Conservation (phyloP, 2,113 vertebrate species). For the Oreochromis spilurus region DNA sequence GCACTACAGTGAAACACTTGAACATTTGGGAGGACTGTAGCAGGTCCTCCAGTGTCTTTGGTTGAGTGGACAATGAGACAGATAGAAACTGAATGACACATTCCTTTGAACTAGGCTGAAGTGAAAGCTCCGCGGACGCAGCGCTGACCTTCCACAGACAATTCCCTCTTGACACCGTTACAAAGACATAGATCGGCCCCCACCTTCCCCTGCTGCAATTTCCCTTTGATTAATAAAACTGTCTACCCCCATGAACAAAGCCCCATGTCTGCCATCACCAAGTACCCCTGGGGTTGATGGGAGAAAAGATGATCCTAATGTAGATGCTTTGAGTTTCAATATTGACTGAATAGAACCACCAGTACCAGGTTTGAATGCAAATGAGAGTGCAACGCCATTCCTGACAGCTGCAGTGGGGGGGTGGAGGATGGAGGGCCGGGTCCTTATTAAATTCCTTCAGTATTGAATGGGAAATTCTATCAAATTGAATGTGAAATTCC, state of each 20-base stretch:
- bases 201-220: slow-evolving; percentile 46
- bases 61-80: slow-evolving; percentile 59
- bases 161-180: slow-evolving; percentile 65
- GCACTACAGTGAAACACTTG: slow-evolving; percentile 6
- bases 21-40: background rate
- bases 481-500: slow-evolving; percentile 15
- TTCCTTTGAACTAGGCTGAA: slow-evolving; percentile 55
- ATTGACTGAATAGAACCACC: slow-evolving; percentile 59
- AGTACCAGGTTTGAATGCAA: slow-evolving; percentile 60
- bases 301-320: slow-evolving; percentile 67
- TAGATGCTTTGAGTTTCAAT: slow-evolving; percentile 52
- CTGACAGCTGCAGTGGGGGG: slow-evolving; percentile 19
- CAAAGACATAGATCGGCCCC: slow-evolving; percentile 60
- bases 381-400: slow-evolving; percentile 38
- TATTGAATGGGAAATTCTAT: slow-evolving; percentile 12
- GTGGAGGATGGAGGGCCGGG: background rate
- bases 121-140: slow-evolving; percentile 43
- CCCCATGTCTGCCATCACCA: slow-evolving; percentile 31
- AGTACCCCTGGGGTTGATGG: slow-evolving; percentile 53
- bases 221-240: slow-evolving; percentile 68
- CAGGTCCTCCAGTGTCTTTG: slow-evolving; percentile 16
- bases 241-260: slow-evolving; percentile 53
- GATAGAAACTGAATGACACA: slow-evolving; percentile 60
- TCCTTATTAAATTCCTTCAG: slow-evolving; percentile 52
- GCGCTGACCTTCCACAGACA: slow-evolving; percentile 59